Evolutionary conservation across 1,140 invertebrate genomes (phyloP), one percentile per base, ranked within the genome.

Genomic region (Zaprionus kolodkinae): DNA sequence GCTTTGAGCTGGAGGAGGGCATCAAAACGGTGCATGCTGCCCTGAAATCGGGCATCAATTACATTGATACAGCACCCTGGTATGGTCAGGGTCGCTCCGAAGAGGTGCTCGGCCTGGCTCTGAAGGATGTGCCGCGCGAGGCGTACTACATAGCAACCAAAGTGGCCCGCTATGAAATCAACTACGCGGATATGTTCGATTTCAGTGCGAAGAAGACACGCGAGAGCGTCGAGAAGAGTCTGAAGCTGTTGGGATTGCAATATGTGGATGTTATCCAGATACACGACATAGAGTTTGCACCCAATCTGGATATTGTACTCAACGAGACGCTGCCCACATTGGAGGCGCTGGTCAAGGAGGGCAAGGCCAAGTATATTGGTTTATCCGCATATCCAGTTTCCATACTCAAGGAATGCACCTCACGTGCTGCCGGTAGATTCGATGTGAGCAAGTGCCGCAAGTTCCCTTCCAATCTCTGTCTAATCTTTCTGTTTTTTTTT

Each of bases 241-340:
- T 99, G 7, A 81, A 95, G 68, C 93, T 94, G 13, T 93, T 99
- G 11, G 95, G 95, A 10, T 78, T 99, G 30, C 94, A 97, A 68
- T 98, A 97, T 91, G 94, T 99, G 0, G 98, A 99, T 93, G 93
- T 99, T 55, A 96, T 99, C 88, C 92, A 99, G 97, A 94, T 98
- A 35, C 98, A 99, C 86, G 98, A 99, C 88, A 94, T 97, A 55
- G 98, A 99, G 91, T 99, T 98, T 93, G 96, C 96, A 2, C 94
- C 95, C n/a, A 95, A 94, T 68, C 88, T 96, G 3, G 95, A 97
- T 35, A 93, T 97, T 35, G 94, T 99, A 7, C 77, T 98, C 3
- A 96, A 97, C 35, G 97, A 99, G 94, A 98, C 97, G 0, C 85
- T 99, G 38, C 97, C 97, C 27, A 95, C 96, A 10, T 89, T 99